Evolutionary conservation across 1,140 invertebrate genomes (phyloP).

Genomic region (Micrasema longulum): DNA sequence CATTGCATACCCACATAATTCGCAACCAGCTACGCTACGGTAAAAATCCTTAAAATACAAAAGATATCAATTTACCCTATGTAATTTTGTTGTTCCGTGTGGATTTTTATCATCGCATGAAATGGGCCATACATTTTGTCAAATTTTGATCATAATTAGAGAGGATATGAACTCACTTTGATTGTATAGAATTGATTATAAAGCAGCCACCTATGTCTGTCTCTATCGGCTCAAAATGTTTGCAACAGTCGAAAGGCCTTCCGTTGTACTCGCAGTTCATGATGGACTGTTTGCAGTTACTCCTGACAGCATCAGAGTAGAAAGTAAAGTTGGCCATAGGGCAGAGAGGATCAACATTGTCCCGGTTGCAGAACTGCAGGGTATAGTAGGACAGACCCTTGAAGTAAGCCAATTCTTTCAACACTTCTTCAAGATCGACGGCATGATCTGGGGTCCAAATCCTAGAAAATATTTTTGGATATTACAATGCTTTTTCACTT

Average conservation of each 20-base stretch:
- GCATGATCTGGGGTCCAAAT: slow-evolving; percentile 74
- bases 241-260: slow-evolving; percentile 73
- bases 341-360: slow-evolving; percentile 59
- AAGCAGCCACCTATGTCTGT: slow-evolving; percentile 76
- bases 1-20: too few relatives aligned
- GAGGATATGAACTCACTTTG: slow-evolving; percentile 58
- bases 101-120: too few relatives aligned
- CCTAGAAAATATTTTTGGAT: slow-evolving; percentile 60
- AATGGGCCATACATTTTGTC: too few relatives aligned
- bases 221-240: slow-evolving; percentile 72
- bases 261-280: slow-evolving; percentile 73
- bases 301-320: slow-evolving; percentile 69
- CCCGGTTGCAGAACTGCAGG: slow-evolving; percentile 68
- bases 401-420: slow-evolving; percentile 76
- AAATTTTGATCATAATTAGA: too few relatives aligned
- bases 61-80: too few relatives aligned
- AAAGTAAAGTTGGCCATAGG: slow-evolving; percentile 68
- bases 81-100: too few relatives aligned
- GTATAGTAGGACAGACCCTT: slow-evolving; percentile 73
- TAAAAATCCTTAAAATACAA: too few relatives aligned
- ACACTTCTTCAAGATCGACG: slow-evolving; percentile 73
- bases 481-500: too few relatives aligned
- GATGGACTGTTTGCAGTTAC: slow-evolving; percentile 69
- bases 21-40: too few relatives aligned
- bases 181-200: slow-evolving; percentile 75